Percentiles rank a stretch among this genome's conserved stretches.
Evolutionary conservation across 30 jellyfish, hydroid and myxozoan species (phyloP).

Genomic region (Calvadosia cruxmelitensis): DNA sequence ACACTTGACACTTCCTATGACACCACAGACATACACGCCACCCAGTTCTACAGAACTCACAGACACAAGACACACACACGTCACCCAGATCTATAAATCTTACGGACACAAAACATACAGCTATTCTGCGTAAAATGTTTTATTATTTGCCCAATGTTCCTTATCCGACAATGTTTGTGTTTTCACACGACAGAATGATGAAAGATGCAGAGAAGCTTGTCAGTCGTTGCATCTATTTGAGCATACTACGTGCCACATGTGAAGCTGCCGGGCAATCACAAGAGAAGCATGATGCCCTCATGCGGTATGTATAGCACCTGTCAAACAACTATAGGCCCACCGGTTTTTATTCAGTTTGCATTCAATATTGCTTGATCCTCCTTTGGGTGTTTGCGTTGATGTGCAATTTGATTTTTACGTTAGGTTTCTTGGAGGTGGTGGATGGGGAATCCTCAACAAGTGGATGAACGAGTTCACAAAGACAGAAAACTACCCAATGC

Average conservation of each 20-base stretch:
- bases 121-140: not conserved
- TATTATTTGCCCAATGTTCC: too few species aligned
- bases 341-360: not conserved
- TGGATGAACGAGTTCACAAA: slow-evolving; percentile 78
- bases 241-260: slow-evolving; percentile 78
- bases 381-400: too few species aligned
- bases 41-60: too few species aligned
- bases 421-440: slow-evolving; percentile 71
- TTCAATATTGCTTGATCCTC: too few species aligned
- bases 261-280: slow-evolving; percentile 17
- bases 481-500: slow-evolving; percentile 57
- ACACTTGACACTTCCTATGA: too few species aligned
- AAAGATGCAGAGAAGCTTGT: slow-evolving; percentile 94
- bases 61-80: not conserved
- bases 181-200: slow-evolving; percentile 69
- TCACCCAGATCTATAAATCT: too few species aligned
- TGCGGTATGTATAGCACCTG: slow-evolving; percentile 41
- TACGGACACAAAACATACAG: too few species aligned
- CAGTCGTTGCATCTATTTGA: slow-evolving; percentile 86
- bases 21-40: too few species aligned
- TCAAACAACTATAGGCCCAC: too few species aligned
- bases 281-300: slow-evolving; percentile 46
- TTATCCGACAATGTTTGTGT: too few species aligned
- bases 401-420: not conserved
- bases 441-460: slow-evolving; percentile 93